phyloP scores from a whole-genome alignment of 2,888 invertebrate genomes.

The Tenodera sinensis region DNA sequence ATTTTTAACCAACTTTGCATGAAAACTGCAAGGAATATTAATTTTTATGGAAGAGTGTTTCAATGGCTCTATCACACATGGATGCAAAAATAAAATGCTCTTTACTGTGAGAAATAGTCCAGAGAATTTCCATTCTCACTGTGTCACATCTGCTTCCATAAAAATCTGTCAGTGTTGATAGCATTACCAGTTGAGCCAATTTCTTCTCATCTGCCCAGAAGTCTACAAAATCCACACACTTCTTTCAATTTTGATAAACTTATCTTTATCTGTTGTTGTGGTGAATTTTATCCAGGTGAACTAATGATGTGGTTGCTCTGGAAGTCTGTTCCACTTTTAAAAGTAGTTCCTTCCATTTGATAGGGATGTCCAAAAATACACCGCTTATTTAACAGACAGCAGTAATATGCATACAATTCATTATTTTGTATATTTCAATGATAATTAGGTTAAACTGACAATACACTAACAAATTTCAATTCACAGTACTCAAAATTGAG shows the following conservation, averaged over 20 bases:
- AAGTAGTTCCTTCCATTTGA: no score
- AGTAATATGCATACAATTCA: background rate
- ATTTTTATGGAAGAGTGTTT: no score
- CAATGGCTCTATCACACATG: no score
- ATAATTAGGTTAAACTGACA: background rate
- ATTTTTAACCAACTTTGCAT: background rate
- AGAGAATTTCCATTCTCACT: background rate
- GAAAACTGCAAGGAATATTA: background rate
- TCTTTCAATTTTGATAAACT: background rate
- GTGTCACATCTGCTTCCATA: no score
- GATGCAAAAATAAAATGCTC: background rate
- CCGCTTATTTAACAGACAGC: background rate
- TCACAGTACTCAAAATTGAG: background rate
- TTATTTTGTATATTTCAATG: background rate
- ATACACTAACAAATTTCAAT: background rate
- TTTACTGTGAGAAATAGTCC: background rate
- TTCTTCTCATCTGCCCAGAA: background rate
- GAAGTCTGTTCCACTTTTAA: background rate
- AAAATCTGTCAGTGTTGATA: background rate
- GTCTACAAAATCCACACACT: background rate
- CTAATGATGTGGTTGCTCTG: background rate
- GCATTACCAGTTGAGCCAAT: background rate
- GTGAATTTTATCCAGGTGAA: background rate
- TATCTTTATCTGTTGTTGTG: background rate
- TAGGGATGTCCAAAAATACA: background rate